These are phyloP conservation scores for Melanchra persicariae DNA, from an alignment of 2,888 invertebrate species.

Conservation along the genomic window DNA sequence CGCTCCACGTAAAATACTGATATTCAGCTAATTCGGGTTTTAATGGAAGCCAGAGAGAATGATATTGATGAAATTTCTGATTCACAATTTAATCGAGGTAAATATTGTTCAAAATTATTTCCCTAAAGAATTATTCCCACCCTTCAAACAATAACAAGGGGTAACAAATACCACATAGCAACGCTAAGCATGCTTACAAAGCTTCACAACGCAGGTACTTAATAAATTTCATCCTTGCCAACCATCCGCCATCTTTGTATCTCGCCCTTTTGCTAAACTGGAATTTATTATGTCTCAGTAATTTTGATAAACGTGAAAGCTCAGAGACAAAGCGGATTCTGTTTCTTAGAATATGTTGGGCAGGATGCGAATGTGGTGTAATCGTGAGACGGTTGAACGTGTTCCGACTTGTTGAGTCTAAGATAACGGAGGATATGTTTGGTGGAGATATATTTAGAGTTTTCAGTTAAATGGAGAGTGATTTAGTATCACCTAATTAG, in stretches of 20 bases:
- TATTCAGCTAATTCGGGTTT: too few species aligned
- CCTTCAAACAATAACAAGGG: slow-evolving; percentile 14
- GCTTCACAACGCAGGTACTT: slow-evolving; percentile 17
- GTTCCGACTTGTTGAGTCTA: slow-evolving; percentile 54
- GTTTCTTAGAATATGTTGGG: slow-evolving; percentile 47
- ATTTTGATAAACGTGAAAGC: slow-evolving; percentile 64
- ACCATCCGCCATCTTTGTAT: slow-evolving; percentile 49
- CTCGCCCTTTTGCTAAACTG: slow-evolving; percentile 57
- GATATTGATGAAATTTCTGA: too few species aligned
- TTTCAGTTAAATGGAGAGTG: slow-evolving; percentile 11
- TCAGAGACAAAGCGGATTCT: slow-evolving; percentile 63
- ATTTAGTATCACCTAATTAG: not conserved
- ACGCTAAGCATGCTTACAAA: slow-evolving; percentile 40
- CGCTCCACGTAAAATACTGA: too few species aligned
- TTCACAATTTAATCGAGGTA: too few species aligned
- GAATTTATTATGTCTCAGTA: slow-evolving; percentile 65
- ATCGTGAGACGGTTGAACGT: slow-evolving; percentile 36
- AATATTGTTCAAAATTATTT: not conserved
- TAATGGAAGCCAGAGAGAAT: too few species aligned
- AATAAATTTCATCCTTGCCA: slow-evolving; percentile 57
- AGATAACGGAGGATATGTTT: not conserved
- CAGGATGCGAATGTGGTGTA: slow-evolving; percentile 44
- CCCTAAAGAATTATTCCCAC: too few species aligned
- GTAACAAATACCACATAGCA: slow-evolving; percentile 20
- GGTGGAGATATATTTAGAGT: slow-evolving; percentile 40